phyloP scores from a whole-genome alignment of 2,797 vertebrate genomes.

The Helarctos malayanus region DNA sequence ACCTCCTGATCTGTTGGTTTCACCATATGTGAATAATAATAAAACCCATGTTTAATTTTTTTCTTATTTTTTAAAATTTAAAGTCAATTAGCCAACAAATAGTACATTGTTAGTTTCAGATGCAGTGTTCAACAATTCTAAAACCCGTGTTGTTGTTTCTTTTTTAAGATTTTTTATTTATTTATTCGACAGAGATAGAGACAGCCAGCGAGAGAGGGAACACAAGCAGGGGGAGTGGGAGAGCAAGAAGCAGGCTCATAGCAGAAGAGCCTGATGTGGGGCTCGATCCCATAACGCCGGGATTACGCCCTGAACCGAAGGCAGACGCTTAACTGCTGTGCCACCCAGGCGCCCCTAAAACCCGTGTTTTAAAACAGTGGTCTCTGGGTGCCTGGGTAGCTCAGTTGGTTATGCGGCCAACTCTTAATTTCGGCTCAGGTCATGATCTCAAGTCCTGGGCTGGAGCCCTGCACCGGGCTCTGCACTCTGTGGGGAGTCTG shows the following conservation, averaged over 20 bases:
- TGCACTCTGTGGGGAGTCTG: neutral
- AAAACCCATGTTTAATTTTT: neutral
- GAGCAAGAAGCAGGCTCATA: no score
- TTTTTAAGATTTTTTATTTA: no score
- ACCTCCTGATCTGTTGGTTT: neutral
- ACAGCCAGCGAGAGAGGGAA: no score
- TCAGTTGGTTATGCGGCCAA: neutral
- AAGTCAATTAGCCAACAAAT: no score
- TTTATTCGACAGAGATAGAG: no score
- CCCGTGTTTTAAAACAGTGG: neutral
- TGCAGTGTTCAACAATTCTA: neutral
- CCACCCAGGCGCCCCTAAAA: neutral
- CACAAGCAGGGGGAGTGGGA: no score
- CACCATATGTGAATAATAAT: neutral
- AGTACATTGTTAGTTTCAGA: neutral
- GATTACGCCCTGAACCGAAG: no score
- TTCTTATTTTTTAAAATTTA: neutral
- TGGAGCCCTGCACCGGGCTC: neutral
- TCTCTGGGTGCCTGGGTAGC: neutral
- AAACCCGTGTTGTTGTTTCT: no score
- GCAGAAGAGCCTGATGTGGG: no score
- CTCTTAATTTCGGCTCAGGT: neutral
- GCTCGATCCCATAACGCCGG: no score
- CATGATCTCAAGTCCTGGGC: neutral
- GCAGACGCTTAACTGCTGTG: no score